These are phyloP conservation scores for Drosophila percnosoma DNA, from an alignment of 2,888 invertebrate species.

Conservation along the genomic window DNA sequence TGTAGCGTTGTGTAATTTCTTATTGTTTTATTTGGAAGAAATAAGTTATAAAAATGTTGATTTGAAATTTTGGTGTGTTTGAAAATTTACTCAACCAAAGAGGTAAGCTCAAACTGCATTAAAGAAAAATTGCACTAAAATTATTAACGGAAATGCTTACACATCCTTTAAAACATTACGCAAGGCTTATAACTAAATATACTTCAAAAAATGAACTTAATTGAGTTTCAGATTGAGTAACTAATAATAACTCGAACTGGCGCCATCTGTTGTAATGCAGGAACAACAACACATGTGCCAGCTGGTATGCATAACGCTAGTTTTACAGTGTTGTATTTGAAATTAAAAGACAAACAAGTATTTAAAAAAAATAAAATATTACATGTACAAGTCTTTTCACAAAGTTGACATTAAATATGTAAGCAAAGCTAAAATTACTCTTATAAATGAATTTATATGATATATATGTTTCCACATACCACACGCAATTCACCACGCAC, in stretches of 20 bases:
- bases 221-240: not conserved
- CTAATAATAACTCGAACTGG: not conserved
- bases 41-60: conserved; percentile 55
- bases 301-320: conserved; percentile 5
- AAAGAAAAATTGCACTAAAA: not conserved
- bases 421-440: not conserved
- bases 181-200: not conserved
- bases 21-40: conserved; percentile 41
- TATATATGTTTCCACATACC: not conserved
- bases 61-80: conserved; percentile 16
- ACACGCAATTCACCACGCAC: conserved; percentile 9
- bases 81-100: not conserved
- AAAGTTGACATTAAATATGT: not conserved
- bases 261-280: conserved; percentile 18
- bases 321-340: conserved; percentile 16
- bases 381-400: not conserved
- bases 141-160: not conserved
- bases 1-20: conserved; percentile 35
- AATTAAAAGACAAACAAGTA: not conserved
- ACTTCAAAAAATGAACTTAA: not conserved
- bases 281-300: not conserved
- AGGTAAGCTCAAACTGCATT: not conserved
- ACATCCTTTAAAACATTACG: not conserved
- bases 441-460: not conserved
- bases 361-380: not conserved